phyloP scores from a whole-genome alignment of 2,113 vertebrate species.

The Saccopteryx leptura region DNA sequence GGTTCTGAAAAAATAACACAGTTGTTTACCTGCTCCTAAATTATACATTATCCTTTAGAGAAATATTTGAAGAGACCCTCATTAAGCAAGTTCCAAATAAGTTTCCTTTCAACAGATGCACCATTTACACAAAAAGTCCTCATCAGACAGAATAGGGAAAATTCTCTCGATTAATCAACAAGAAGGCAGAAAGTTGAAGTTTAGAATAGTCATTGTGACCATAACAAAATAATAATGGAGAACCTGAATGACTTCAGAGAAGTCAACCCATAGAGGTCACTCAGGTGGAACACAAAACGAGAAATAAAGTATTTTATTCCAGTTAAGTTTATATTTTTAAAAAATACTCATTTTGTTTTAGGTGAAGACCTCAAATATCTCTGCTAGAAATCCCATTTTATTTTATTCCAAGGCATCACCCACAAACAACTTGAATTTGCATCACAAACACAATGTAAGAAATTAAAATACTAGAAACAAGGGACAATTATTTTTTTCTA shows the following conservation, averaged over 20 bases:
- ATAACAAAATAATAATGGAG: constrained; percentile 26
- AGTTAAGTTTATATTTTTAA: constrained; percentile 3
- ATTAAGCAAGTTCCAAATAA: constrained; percentile 12
- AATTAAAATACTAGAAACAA: constrained; percentile 47
- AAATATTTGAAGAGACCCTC: constrained; percentile 31
- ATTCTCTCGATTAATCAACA: background rate
- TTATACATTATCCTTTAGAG: constrained; percentile 10
- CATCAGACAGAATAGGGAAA: constrained; percentile 8
- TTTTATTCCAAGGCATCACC: constrained; percentile 32
- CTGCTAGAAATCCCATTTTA: constrained; percentile 30
- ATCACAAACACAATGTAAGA: constrained; percentile 40
- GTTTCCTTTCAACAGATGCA: background rate
- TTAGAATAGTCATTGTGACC: constrained; percentile 18
- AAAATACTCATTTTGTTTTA: constrained; percentile 39
- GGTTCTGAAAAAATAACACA: constrained; percentile 32
- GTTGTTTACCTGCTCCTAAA: constrained; percentile 39
- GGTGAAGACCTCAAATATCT: constrained; percentile 57
- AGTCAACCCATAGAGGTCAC: background rate
- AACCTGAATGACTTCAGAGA: constrained; percentile 49
- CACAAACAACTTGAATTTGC: constrained; percentile 55
- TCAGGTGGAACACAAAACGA: constrained; percentile 44
- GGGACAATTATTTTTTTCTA: constrained; percentile 33
- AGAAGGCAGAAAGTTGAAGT: constrained; percentile 46
- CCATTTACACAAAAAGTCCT: constrained; percentile 23
- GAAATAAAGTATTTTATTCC: constrained; percentile 22